Percentiles rank a stretch among this genome's conserved stretches.
These are phyloP conservation scores for Idris sp. DNA, from an alignment of 1,140 invertebrate species.

Conservation along the genomic window DNA sequence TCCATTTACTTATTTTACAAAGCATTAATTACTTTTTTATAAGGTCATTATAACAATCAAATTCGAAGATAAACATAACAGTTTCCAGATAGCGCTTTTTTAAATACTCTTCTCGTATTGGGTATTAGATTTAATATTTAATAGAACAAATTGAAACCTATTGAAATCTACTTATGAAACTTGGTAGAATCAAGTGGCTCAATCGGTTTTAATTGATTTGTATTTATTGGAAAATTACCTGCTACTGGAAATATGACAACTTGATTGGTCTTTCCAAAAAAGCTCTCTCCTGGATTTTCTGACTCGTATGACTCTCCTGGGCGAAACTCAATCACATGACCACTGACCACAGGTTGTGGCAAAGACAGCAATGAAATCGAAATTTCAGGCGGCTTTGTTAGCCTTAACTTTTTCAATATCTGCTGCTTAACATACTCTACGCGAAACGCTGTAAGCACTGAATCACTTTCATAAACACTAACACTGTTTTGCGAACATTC, in stretches of 20 bases:
- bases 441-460: constrained; percentile 79
- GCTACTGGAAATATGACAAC: constrained; percentile 87
- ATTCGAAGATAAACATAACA: no score
- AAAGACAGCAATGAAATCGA: constrained; percentile 80
- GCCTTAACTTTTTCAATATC: constrained; percentile 86
- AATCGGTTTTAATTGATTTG: no score
- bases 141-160: no score
- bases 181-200: no score
- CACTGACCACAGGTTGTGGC: constrained; percentile 84
- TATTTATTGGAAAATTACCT: no score
- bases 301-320: constrained; percentile 70
- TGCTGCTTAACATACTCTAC: constrained; percentile 90
- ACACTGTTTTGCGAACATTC: constrained; percentile 70
- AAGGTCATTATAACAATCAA: no score
- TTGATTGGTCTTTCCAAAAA: constrained; percentile 88
- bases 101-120: no score
- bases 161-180: no score
- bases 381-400: constrained; percentile 85
- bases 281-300: constrained; percentile 81
- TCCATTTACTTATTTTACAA: no score
- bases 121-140: no score
- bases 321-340: constrained; percentile 75
- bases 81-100: no score
- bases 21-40: no score
- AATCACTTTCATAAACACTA: constrained; percentile 63